These are phyloP conservation scores for Rhinatrema bivittatum DNA, from an alignment of 2,797 vertebrate genomes.

Conservation along the genomic window DNA sequence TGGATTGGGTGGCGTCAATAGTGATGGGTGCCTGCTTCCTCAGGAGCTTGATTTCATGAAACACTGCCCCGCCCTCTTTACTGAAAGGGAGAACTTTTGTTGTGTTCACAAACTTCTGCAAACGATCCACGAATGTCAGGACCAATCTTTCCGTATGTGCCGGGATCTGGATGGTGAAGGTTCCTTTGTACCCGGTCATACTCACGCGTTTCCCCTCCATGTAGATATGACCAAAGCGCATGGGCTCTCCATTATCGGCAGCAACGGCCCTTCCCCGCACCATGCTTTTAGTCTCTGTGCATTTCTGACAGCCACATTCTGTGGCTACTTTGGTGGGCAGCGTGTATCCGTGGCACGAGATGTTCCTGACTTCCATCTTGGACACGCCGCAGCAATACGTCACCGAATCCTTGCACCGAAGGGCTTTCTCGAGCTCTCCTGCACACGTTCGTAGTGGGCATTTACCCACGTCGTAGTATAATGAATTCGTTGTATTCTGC, in stretches of 20 bases:
- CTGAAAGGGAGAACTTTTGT: conserved; percentile 94
- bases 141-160: conserved; percentile 81
- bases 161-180: conserved; percentile 86
- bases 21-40: conserved; percentile 77
- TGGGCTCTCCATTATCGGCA: conserved; percentile 82
- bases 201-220: conserved; percentile 79
- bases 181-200: conserved; percentile 94
- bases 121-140: conserved; percentile 88
- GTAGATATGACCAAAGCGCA: conserved; percentile 93
- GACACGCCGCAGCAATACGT: conserved; percentile 84
- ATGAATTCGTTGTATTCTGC: conserved; percentile 81
- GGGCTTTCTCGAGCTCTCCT: conserved; percentile 75
- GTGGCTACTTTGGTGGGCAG: conserved; percentile 79
- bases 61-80: conserved; percentile 81
- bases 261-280: conserved; percentile 83
- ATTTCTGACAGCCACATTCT: conserved; percentile 83
- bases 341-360: conserved; percentile 77
- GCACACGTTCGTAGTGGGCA: conserved; percentile 70
- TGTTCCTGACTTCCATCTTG: conserved; percentile 71
- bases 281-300: conserved; percentile 73
- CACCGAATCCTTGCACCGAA: conserved; percentile 80
- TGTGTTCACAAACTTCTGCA: conserved; percentile 93
- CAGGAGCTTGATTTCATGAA: conserved; percentile 87
- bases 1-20: conserved; percentile 70
- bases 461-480: conserved; percentile 83